Percentiles rank a stretch among this genome's conserved stretches.
These are phyloP conservation scores for Mya arenaria DNA, from an alignment of 1,140 invertebrate genomes.

Conservation along the genomic window DNA sequence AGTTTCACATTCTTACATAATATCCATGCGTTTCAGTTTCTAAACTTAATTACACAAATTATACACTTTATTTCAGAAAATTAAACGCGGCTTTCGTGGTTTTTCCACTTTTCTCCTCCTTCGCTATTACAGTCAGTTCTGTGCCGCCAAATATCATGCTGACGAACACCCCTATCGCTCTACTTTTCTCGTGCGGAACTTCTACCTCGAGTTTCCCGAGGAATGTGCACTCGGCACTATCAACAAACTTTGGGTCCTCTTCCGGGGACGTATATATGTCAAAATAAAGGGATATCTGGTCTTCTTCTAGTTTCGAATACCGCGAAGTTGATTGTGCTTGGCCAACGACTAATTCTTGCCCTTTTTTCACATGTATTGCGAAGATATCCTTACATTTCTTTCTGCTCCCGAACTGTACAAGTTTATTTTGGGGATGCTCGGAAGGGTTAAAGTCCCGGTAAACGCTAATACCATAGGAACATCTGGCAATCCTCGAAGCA, in stretches of 20 bases:
- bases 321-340: neutral
- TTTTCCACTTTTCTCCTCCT: constrained; percentile 16
- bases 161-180: neutral
- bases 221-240: neutral
- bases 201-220: constrained; percentile 25
- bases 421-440: constrained; percentile 13
- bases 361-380: constrained; percentile 22
- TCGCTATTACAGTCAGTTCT: constrained; percentile 20
- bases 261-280: constrained; percentile 20
- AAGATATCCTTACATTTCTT: constrained; percentile 37
- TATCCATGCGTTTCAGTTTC: no score
- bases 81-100: constrained; percentile 22
- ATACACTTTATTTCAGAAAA: no score
- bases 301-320: constrained; percentile 8
- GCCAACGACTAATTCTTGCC: constrained; percentile 3
- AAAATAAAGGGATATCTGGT: constrained; percentile 17
- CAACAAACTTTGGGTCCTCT: constrained; percentile 26
- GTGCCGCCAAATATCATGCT: constrained; percentile 36
- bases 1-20: no score
- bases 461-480: constrained; percentile 38
- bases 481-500: constrained; percentile 28
- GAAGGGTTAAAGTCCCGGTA: constrained; percentile 16
- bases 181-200: neutral
- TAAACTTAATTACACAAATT: no score
- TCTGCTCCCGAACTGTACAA: constrained; percentile 11